Evolutionary conservation across 2,797 vertebrate species (phyloP).

Genomic region (Halcyon chelicuti): DNA sequence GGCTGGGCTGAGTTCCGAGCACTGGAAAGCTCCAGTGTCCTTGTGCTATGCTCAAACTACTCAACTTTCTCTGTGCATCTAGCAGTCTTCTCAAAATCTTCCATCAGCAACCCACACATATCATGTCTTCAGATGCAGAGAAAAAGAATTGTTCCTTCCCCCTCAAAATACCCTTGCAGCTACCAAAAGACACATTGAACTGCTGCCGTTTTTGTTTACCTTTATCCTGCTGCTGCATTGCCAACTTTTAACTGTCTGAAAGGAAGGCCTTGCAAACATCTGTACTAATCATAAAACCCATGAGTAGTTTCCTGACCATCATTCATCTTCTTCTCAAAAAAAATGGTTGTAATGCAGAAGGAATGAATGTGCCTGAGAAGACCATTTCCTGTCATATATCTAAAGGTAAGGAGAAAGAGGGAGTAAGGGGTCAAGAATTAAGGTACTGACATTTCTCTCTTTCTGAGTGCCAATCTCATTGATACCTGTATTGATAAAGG

Average conservation of each 20-base stretch:
- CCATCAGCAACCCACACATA: neutral
- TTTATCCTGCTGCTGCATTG: neutral
- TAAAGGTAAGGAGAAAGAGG: neutral
- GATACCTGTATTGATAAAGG: accelerated
- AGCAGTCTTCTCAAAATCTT: neutral
- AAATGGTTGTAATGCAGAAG: neutral
- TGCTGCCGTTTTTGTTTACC: neutral
- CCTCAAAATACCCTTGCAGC: neutral
- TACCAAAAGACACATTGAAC: neutral
- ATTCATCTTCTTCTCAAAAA: neutral
- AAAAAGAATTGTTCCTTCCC: neutral
- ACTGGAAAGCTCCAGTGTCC: neutral
- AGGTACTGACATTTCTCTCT: neutral
- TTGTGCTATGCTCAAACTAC: neutral
- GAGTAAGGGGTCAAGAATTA: neutral
- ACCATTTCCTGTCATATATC: neutral
- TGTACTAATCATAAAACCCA: neutral
- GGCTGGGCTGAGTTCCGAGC: neutral
- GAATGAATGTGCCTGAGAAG: neutral
- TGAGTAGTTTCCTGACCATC: neutral
- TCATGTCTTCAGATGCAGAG: neutral
- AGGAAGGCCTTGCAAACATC: neutral
- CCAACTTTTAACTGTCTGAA: neutral
- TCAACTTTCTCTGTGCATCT: accelerated
- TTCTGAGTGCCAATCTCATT: neutral